phyloP scores from a whole-genome alignment of 2,888 invertebrate species.

The Limnephilus lunatus region DNA sequence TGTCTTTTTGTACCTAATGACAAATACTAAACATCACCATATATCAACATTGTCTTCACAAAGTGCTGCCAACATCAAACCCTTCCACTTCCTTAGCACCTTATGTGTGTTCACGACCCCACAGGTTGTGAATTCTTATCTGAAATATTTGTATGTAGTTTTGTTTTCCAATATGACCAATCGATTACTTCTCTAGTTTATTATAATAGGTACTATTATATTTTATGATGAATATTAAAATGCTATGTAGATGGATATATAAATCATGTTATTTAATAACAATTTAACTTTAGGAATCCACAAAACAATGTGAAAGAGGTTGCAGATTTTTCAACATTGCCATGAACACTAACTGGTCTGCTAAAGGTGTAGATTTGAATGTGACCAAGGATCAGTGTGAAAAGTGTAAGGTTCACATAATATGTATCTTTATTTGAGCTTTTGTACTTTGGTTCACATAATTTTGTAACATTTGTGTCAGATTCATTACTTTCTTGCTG shows the following conservation, averaged over 20 bases:
- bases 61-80: background rate
- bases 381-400: constrained; percentile 69
- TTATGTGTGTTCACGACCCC: no score
- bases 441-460: background rate
- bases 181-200: no score
- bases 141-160: no score
- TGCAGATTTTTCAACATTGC: constrained; percentile 71
- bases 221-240: background rate
- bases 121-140: no score
- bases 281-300: constrained; percentile 37
- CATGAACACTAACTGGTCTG: constrained; percentile 68
- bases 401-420: constrained; percentile 68
- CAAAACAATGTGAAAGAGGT: constrained; percentile 69
- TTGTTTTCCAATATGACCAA: no score
- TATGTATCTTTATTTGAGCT: background rate
- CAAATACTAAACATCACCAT: background rate
- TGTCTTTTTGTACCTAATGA: background rate
- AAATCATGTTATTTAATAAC: background rate
- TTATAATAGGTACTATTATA: background rate
- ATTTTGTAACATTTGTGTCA: background rate
- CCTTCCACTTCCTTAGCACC: no score
- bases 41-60: background rate
- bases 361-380: constrained; percentile 67
- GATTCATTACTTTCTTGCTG: background rate
- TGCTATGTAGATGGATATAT: background rate